Evolutionary conservation across 2,797 vertebrate species (phyloP).

Genomic region (Chrysocyon brachyurus): DNA sequence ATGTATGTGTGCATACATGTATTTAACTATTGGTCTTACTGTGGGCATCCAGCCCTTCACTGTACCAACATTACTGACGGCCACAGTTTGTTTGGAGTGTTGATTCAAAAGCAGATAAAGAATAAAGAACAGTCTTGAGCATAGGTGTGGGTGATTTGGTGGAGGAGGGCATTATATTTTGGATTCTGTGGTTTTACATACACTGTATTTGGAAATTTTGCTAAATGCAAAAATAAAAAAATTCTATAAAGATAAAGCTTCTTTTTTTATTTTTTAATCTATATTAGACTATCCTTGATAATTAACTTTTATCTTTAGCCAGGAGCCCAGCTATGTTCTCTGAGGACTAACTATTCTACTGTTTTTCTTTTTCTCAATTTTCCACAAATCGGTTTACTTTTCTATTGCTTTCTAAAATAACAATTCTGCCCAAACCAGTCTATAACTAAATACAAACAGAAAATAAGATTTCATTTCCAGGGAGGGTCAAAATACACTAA

Average conservation of each 20-base stretch:
- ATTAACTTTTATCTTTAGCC: neutral
- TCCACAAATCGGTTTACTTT: neutral
- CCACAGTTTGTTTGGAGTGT: neutral
- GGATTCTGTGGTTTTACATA: neutral
- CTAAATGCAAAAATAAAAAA: neutral
- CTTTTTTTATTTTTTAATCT: neutral
- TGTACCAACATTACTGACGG: neutral
- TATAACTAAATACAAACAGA: neutral
- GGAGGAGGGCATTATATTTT: neutral
- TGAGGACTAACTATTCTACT: neutral
- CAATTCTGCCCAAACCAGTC: neutral
- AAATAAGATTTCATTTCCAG: conserved; percentile 42
- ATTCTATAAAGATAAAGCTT: neutral
- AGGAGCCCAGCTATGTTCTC: neutral
- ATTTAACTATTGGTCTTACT: neutral
- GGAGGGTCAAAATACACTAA: neutral
- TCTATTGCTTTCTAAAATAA: conserved; percentile 28
- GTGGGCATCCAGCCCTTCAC: neutral
- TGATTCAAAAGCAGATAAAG: neutral
- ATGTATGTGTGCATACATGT: neutral
- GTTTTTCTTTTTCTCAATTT: neutral
- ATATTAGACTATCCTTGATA: neutral
- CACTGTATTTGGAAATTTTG: neutral
- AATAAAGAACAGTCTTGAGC: neutral
- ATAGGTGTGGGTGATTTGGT: neutral